Evolutionary conservation across 1,140 invertebrate species (phyloP).

Genomic region (Odontomachus brunneus): DNA sequence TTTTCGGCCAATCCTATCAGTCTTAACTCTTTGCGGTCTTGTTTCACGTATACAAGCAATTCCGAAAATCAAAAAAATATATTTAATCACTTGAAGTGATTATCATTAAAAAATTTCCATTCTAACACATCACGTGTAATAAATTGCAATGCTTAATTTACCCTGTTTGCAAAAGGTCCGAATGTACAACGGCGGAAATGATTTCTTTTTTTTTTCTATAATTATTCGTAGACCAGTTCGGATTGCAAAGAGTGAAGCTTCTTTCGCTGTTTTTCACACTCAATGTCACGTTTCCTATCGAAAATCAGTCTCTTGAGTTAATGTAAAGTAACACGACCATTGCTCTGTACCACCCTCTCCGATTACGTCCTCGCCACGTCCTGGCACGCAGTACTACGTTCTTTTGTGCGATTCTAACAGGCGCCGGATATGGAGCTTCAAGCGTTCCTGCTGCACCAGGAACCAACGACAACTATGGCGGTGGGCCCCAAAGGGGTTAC

Average conservation of each 20-base stretch:
- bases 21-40: conserved; percentile 40
- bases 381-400: conserved; percentile 79
- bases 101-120: background rate
- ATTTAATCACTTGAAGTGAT: background rate
- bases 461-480: conserved; percentile 73
- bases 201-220: background rate
- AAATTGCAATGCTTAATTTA: no score
- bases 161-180: background rate
- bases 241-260: conserved; percentile 37
- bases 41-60: background rate
- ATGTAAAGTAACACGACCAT: conserved; percentile 32
- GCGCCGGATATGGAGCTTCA: conserved; percentile 76
- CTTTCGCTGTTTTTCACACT: background rate
- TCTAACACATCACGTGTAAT: no score
- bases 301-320: conserved; percentile 47
- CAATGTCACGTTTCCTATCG: background rate
- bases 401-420: conserved; percentile 82
- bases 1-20: conserved; percentile 1
- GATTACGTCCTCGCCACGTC: conserved; percentile 63
- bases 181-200: background rate
- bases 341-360: conserved; percentile 58
- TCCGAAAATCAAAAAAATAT: background rate
- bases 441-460: conserved; percentile 75
- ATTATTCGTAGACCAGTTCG: background rate
- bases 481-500: conserved; percentile 78